Evolutionary conservation across 2,888 invertebrate genomes (phyloP), one percentile per base, ranked within the genome.

Genomic region (Ornithoptera alexandrae): DNA sequence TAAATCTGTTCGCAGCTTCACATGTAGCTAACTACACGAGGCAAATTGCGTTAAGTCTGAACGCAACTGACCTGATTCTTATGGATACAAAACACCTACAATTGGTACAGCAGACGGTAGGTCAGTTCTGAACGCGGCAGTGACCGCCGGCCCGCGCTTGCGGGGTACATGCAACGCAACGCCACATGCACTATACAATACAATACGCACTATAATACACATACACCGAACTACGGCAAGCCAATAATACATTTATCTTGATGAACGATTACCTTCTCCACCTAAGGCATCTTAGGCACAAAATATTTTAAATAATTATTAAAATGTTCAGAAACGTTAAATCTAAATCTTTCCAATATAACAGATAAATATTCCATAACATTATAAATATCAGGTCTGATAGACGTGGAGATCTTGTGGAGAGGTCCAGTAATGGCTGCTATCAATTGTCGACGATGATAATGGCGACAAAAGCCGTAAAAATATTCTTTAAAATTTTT

Each of bases 141-240:
- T 81, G 79, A 82, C 83, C 81, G 77, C 84, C 87, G 82, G 81
- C 82, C 84, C 81, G 81, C 84, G 80, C 81, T 81, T 86, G 88
- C 88, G 84, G 90, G 86, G 75, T 84, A 83, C 92, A 91, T 92
- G 92, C 92, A 81, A 77, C 89, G 92, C 92, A 81, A 77, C 89
- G 90, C 91, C 83, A 84, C 91, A 90, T 90, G 88, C 90, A 50
- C 88, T 85, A 84, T 88, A 78, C 39, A 82, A 86, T 81, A 84
- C 10, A 10, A 86, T 81, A 84, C 10, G 10, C 57, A 57, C 57
- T 76, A 72, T 79, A 79, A 65, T 53, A 46, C 78, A 76, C 64
- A 80, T 79, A 81, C 80, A 82, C 79, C 78, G 75, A 75, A 78
- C 80, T 82, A 86, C 83, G 73, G 74, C 81, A 76, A 81, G 79